These are phyloP conservation scores for Mesocricetus auratus DNA, from an alignment of 2,113 vertebrate genomes.

Conservation along the genomic window DNA sequence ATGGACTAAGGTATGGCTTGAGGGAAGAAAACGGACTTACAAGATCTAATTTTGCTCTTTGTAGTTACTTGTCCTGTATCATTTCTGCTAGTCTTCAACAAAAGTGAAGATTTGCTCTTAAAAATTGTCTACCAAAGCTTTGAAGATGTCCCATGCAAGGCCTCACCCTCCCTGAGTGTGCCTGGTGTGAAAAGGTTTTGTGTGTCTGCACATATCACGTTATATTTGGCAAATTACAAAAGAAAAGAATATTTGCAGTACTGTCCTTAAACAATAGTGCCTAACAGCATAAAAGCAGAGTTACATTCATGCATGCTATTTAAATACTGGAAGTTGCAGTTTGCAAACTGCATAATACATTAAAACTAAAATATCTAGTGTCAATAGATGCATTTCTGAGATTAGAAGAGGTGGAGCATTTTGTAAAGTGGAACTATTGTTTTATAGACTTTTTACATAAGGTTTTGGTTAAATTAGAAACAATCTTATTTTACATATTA, in stretches of 20 bases:
- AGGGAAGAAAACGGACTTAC: neutral
- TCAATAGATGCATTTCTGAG: neutral
- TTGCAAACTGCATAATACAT: neutral
- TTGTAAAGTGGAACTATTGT: neutral
- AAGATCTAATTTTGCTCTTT: neutral
- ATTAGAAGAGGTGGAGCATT: neutral
- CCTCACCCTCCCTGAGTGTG: no score
- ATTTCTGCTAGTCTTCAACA: conserved; percentile 8
- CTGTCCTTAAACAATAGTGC: neutral
- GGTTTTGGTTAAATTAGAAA: no score
- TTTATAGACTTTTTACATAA: neutral
- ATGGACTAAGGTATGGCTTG: neutral
- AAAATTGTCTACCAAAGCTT: neutral
- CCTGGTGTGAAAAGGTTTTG: neutral
- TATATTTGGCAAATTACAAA: conserved; percentile 36
- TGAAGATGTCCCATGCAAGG: no score
- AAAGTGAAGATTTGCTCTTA: conserved; percentile 14
- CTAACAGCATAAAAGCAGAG: neutral
- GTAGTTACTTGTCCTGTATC: neutral
- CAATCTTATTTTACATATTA: no score
- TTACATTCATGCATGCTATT: neutral
- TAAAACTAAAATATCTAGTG: neutral
- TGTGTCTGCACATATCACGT: neutral
- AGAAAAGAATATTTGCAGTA: neutral
- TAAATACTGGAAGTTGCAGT: neutral